A percentile compares a stretch with the other conserved stretches of the same genome.
Evolutionary conservation across 2,888 invertebrate genomes (phyloP).

Genomic region (Octonoba sinensis): DNA sequence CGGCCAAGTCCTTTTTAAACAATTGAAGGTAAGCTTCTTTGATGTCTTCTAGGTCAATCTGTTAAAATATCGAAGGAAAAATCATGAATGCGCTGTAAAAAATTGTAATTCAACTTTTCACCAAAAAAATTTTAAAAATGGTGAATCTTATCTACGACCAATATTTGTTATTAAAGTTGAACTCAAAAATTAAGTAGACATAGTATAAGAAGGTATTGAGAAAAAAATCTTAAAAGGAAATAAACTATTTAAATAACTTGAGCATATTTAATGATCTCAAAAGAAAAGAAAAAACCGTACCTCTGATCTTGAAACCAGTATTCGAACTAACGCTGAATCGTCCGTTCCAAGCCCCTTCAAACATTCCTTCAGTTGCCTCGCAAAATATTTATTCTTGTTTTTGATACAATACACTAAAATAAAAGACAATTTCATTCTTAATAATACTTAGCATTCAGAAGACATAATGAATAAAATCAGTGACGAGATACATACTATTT

Average conservation of each 20-base stretch:
- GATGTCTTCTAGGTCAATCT: constrained; percentile 72
- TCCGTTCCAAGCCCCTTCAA: constrained; percentile 90
- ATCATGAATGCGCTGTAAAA: not conserved
- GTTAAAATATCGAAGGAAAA: constrained; percentile 17
- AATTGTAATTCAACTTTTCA: too few species aligned
- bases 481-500: too few species aligned
- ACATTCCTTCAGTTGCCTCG: constrained; percentile 85
- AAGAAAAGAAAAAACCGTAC: constrained; percentile 69
- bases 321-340: constrained; percentile 86
- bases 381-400: constrained; percentile 86
- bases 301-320: constrained; percentile 86
- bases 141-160: too few species aligned
- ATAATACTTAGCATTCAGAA: too few species aligned
- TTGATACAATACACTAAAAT: constrained; percentile 80
- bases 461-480: too few species aligned
- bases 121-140: too few species aligned
- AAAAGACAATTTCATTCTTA: not conserved
- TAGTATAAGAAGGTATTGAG: not conserved
- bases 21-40: constrained; percentile 70
- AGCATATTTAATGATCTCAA: not conserved
- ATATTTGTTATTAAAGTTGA: too few species aligned
- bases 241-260: not conserved
- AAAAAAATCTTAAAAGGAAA: not conserved
- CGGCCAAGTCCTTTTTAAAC: constrained; percentile 69
- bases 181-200: not conserved